phyloP scores from a whole-genome alignment of 2,888 invertebrate species.

The Xanthostigma xanthostigma region DNA sequence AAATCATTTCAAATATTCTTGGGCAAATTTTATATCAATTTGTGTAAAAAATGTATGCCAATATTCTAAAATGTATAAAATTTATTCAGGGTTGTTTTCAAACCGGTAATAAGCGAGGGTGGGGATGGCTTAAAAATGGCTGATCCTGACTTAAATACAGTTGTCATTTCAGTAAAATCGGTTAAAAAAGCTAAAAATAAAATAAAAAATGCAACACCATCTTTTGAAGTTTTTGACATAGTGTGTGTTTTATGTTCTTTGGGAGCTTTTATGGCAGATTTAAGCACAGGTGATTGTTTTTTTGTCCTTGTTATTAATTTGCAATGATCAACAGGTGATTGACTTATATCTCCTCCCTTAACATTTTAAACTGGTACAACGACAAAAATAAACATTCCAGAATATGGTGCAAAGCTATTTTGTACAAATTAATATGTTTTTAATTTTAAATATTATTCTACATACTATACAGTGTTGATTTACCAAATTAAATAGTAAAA shows the following conservation, averaged over 20 bases:
- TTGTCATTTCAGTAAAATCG: neutral
- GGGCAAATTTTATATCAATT: no score
- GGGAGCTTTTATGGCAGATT: slow-evolving; percentile 39
- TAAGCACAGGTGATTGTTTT: slow-evolving; percentile 37
- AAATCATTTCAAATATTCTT: no score
- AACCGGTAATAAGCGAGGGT: neutral
- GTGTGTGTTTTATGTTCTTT: slow-evolving; percentile 39
- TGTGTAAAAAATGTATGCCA: no score
- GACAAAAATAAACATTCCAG: no score
- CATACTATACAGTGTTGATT: no score
- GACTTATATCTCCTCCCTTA: slow-evolving; percentile 9
- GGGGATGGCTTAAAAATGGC: neutral
- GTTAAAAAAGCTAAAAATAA: slow-evolving; percentile 9
- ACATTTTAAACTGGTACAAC: neutral
- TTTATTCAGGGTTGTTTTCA: no score
- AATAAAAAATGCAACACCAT: slow-evolving; percentile 7
- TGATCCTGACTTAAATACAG: neutral
- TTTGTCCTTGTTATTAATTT: slow-evolving; percentile 9
- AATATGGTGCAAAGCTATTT: no score
- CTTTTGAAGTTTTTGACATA: slow-evolving; percentile 35
- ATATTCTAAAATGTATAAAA: no score
- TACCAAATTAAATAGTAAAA: no score
- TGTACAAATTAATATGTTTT: no score
- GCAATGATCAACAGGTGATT: slow-evolving; percentile 6
- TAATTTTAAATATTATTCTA: no score